Evolutionary conservation across 2,888 invertebrate species (phyloP).

Genomic region (Phaonia tiefii): DNA sequence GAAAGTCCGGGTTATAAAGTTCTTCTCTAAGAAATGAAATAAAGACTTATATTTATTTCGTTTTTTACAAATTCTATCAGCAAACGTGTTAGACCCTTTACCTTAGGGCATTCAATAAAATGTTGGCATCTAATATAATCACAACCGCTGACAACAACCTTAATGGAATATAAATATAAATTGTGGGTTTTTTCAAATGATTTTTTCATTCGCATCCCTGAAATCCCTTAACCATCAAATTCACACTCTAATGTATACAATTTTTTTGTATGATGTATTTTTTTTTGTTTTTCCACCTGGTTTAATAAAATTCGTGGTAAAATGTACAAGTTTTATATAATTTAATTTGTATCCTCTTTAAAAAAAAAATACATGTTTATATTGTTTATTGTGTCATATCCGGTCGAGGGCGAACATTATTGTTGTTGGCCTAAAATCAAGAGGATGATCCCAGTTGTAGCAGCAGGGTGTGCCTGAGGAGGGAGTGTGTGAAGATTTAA

Average conservation of each 20-base stretch:
- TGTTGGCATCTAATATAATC: neutral
- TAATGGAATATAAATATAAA: neutral
- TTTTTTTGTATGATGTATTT: neutral
- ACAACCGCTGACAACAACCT: neutral
- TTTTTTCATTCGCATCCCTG: neutral
- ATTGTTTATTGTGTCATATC: slow-evolving; percentile 38
- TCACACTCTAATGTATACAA: neutral
- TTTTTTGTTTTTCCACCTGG: slow-evolving; percentile 1
- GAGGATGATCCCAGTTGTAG: neutral
- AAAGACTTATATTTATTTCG: no score
- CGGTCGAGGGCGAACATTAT: neutral
- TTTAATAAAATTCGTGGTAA: neutral
- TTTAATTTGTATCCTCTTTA: neutral
- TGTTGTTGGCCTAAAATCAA: neutral
- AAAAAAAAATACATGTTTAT: neutral
- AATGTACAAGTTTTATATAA: neutral
- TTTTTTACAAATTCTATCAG: no score
- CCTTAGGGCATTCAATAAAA: no score
- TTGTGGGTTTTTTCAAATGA: slow-evolving; percentile 2
- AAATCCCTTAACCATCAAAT: neutral
- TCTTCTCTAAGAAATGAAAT: no score
- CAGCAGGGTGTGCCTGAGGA: neutral
- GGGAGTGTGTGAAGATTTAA: neutral
- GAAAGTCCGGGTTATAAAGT: no score
- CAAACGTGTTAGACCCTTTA: no score